A percentile compares a stretch with the other conserved stretches of the same genome.
Conservation (phyloP, 92 coral and sea anemone genomes). For the Paragorgia papillata region DNA sequence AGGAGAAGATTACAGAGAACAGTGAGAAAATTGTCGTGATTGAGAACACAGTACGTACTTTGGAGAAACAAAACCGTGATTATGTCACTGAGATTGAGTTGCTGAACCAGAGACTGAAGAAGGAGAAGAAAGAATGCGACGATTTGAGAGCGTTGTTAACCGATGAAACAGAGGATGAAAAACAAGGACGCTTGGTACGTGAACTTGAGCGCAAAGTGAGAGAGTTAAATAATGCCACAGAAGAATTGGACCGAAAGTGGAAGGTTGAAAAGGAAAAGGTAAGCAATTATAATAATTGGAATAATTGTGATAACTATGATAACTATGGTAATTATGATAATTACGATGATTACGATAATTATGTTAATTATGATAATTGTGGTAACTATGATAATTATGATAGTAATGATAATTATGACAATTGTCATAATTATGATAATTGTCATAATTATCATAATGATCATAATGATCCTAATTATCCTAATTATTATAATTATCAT, state of each 20-base stretch:
- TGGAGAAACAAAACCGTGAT: constrained; percentile 20
- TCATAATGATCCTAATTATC: too few relatives aligned
- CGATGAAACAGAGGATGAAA: constrained; percentile 28
- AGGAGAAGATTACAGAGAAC: constrained; percentile 20
- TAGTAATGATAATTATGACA: too few relatives aligned
- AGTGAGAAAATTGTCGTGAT: constrained; percentile 20
- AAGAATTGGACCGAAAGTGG: constrained; percentile 14
- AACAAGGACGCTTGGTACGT: neutral
- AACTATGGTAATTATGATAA: too few relatives aligned
- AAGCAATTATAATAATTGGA: too few relatives aligned
- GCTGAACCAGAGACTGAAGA: constrained; percentile 1
- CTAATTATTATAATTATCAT: too few relatives aligned
- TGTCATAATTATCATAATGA: too few relatives aligned
- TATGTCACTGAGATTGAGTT: constrained; percentile 17
- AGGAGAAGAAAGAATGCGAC: constrained; percentile 28
- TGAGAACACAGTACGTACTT: constrained; percentile 18
- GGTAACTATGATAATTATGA: too few relatives aligned
- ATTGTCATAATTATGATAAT: too few relatives aligned
- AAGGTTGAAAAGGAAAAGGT: constrained; percentile 15
- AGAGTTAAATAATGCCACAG: neutral
- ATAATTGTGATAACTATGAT: too few relatives aligned
- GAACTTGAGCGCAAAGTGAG: constrained; percentile 25
- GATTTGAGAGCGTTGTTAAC: constrained; percentile 9
- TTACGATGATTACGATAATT: too few relatives aligned
- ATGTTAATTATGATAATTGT: too few relatives aligned